phyloP scores from a whole-genome alignment of 2,888 invertebrate species.

The Tortricodes alternella region DNA sequence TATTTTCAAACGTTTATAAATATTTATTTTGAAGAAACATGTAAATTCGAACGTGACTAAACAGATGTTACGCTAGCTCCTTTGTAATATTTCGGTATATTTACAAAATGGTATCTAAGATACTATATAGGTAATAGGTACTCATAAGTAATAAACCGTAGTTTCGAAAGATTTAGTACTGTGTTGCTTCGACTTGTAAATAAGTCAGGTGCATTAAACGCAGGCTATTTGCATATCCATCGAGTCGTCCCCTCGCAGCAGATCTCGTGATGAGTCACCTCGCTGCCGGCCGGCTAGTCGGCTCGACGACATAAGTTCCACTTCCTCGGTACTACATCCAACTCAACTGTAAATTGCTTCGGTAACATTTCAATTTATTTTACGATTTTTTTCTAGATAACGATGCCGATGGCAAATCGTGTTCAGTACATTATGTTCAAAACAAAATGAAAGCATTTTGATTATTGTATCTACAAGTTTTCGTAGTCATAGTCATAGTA shows the following conservation, averaged over 20 bases:
- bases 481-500: too few relatives aligned
- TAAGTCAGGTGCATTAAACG: conserved; percentile 42
- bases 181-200: conserved; percentile 17
- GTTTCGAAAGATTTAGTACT: too few relatives aligned
- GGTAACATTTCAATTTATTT: background rate
- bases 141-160: background rate
- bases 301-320: background rate
- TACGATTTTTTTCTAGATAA: background rate
- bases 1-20: conserved; percentile 17
- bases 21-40: conserved; percentile 1
- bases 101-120: too few relatives aligned
- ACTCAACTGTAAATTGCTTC: background rate
- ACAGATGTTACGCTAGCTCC: background rate
- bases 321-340: background rate
- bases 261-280: conserved; percentile 3
- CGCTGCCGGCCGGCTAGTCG: background rate
- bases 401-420: too few relatives aligned
- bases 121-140: too few relatives aligned
- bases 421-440: too few relatives aligned
- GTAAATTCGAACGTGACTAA: background rate
- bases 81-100: background rate
- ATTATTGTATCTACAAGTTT: too few relatives aligned
- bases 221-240: conserved; percentile 58
- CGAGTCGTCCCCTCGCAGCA: conserved; percentile 31
- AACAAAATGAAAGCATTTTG: too few relatives aligned